phyloP scores from a whole-genome alignment of 2,113 vertebrate genomes.

The Microtus ochrogaster region DNA sequence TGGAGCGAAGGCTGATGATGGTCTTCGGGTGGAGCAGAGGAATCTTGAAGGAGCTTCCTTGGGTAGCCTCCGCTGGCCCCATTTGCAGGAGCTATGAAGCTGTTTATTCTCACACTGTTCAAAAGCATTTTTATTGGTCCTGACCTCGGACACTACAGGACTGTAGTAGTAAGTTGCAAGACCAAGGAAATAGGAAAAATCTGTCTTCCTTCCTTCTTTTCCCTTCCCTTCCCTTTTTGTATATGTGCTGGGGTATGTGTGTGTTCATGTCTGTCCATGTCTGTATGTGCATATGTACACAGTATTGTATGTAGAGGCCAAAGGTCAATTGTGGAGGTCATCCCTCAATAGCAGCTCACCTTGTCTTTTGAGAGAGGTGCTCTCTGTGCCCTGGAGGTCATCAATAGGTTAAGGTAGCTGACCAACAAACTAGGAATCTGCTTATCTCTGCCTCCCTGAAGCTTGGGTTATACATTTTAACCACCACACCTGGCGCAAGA shows the following conservation, averaged over 20 bases:
- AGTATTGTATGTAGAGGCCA: neutral
- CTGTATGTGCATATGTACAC: too few species aligned
- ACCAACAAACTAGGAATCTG: neutral
- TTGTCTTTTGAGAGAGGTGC: neutral
- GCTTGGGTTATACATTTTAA: neutral
- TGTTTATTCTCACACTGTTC: neutral
- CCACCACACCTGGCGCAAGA: neutral
- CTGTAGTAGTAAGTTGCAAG: neutral
- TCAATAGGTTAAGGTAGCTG: too few species aligned
- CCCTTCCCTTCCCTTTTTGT: neutral
- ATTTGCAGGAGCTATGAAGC: neutral
- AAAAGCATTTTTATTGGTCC: slow-evolving; percentile 12
- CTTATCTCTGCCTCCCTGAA: neutral
- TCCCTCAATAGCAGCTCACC: too few species aligned
- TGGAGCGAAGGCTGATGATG: neutral
- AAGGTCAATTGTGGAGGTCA: too few species aligned
- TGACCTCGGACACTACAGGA: slow-evolving; percentile 36
- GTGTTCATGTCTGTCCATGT: neutral
- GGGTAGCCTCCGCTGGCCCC: neutral
- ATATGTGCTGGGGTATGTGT: neutral
- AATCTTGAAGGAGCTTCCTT: neutral
- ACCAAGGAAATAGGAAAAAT: neutral
- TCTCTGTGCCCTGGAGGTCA: neutral
- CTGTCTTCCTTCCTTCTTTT: neutral
- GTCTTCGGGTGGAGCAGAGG: neutral